Evolutionary conservation across 2,888 invertebrate genomes (phyloP).

Genomic region (Troides aeacus): DNA sequence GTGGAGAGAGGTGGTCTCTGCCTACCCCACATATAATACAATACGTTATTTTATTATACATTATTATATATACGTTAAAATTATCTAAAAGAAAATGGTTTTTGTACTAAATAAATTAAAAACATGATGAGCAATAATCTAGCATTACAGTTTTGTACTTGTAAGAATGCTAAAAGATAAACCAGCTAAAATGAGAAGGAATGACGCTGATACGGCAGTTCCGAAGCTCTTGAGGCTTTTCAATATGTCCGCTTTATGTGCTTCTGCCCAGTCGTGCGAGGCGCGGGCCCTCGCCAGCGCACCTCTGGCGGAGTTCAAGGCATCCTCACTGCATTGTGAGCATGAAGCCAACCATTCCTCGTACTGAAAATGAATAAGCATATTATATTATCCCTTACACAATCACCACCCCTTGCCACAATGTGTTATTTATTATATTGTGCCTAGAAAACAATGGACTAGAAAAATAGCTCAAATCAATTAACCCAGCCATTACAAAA

Average conservation of each 20-base stretch:
- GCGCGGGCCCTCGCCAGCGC: constrained; percentile 43
- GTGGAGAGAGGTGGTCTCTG: too few relatives aligned
- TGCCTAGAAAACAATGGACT: too few relatives aligned
- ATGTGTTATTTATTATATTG: too few relatives aligned
- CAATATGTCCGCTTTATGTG: constrained; percentile 52
- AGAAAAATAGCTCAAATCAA: too few relatives aligned
- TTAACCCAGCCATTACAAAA: too few relatives aligned
- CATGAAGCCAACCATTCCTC: constrained; percentile 56
- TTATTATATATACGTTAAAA: neutral
- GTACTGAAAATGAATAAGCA: constrained; percentile 46
- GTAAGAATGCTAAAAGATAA: constrained; percentile 18
- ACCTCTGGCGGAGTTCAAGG: constrained; percentile 40
- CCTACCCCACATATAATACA: too few relatives aligned
- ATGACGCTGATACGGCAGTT: constrained; percentile 40
- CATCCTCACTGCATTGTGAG: constrained; percentile 46
- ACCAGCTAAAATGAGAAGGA: constrained; percentile 29
- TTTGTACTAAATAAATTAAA: neutral
- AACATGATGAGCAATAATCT: neutral
- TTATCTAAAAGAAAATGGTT: neutral
- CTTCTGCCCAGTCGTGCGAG: constrained; percentile 50
- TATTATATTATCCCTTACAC: neutral
- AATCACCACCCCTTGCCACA: neutral
- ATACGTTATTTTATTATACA: too few relatives aligned
- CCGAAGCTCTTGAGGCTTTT: constrained; percentile 45
- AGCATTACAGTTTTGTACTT: neutral